Percentiles rank a stretch among this genome's conserved stretches.
These are phyloP conservation scores for Antechinus flavipes DNA, from an alignment of 2,113 vertebrate genomes.

Conservation along the genomic window DNA sequence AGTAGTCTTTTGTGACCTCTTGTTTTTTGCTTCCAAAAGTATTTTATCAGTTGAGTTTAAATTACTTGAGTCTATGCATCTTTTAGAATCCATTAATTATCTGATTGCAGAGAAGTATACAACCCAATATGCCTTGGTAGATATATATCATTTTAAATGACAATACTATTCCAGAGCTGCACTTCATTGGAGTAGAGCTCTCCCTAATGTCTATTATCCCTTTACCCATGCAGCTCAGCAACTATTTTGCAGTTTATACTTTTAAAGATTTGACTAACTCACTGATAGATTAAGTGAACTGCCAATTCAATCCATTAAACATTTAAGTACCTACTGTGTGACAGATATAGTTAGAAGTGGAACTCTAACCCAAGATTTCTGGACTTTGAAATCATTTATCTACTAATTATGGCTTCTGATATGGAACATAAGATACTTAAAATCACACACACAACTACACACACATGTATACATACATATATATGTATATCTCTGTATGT, in stretches of 20 bases:
- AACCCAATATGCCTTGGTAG: not conserved
- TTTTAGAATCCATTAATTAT: not conserved
- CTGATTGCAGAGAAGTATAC: not conserved
- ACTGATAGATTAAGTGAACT: not conserved
- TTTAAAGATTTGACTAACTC: not conserved
- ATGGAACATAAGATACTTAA: not conserved
- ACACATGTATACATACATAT: too few species aligned
- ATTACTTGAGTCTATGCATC: not conserved
- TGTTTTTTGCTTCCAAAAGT: not conserved
- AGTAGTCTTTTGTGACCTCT: not conserved
- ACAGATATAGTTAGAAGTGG: not conserved
- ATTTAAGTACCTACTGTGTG: not conserved
- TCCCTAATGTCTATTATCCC: not conserved
- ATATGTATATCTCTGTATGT: too few species aligned
- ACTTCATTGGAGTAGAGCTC: not conserved
- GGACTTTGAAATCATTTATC: not conserved
- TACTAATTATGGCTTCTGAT: not conserved
- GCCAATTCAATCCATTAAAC: not conserved
- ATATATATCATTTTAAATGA: not conserved
- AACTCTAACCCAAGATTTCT: not conserved
- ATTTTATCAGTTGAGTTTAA: not conserved
- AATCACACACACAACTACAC: not conserved
- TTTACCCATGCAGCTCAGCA: not conserved
- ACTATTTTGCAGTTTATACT: not conserved
- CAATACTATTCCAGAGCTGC: not conserved